These are phyloP conservation scores for Cecidostiba fungosa DNA, from an alignment of 2,888 invertebrate species.

Conservation along the genomic window DNA sequence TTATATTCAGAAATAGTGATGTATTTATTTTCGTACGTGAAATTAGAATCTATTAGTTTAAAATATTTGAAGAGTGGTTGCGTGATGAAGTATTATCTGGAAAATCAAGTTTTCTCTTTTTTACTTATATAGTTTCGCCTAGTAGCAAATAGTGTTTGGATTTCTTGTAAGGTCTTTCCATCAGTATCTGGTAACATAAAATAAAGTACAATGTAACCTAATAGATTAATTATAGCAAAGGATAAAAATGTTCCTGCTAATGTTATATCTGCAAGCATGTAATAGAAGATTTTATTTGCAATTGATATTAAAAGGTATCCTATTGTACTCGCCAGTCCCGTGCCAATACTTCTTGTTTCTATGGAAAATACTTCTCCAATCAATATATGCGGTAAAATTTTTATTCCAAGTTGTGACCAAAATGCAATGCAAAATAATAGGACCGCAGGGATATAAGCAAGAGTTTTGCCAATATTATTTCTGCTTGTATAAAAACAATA, in stretches of 20 bases:
- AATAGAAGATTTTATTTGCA: not conserved
- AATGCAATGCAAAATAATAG: not conserved
- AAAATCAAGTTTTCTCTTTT: not conserved
- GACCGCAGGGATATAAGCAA: not conserved
- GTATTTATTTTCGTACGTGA: too few relatives aligned
- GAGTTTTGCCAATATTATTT: not conserved
- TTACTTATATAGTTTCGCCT: not conserved
- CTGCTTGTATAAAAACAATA: not conserved
- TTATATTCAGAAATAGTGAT: too few relatives aligned
- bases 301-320: not conserved
- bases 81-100: not conserved
- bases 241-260: not conserved
- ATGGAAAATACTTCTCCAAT: not conserved
- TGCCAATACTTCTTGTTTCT: conserved; percentile 5
- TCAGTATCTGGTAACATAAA: not conserved
- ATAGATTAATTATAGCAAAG: not conserved
- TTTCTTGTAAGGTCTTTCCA: conserved; percentile 9
- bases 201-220: not conserved
- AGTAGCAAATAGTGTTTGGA: not conserved
- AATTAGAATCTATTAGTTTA: too few relatives aligned
- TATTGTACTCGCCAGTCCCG: not conserved
- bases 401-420: not conserved
- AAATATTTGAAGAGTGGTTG: not conserved
- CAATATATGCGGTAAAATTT: not conserved
- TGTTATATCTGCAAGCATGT: not conserved